These are phyloP conservation scores for Pherbina coryleti DNA, from an alignment of 2,888 invertebrate genomes.

Conservation along the genomic window DNA sequence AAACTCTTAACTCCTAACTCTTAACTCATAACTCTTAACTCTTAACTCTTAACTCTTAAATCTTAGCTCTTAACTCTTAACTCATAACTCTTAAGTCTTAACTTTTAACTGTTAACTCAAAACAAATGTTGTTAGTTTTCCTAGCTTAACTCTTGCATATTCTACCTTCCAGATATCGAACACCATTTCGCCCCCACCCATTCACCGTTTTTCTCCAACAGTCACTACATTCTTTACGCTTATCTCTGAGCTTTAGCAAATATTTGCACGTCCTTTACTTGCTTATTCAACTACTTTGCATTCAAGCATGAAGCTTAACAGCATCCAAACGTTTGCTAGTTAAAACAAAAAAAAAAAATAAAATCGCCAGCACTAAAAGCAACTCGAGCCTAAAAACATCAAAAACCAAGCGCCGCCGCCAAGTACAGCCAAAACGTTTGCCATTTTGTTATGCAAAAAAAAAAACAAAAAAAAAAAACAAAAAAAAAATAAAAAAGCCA, in stretches of 20 bases:
- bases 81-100: too few relatives aligned
- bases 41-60: too few relatives aligned
- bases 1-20: too few relatives aligned
- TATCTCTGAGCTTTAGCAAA: slow-evolving; percentile 11
- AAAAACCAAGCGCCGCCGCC: slow-evolving; percentile 43
- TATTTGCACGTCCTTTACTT: slow-evolving; percentile 22
- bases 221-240: not conserved
- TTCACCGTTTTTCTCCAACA: too few relatives aligned
- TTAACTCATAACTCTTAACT: too few relatives aligned
- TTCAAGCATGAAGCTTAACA: not conserved
- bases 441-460: slow-evolving; percentile 40
- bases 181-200: too few relatives aligned
- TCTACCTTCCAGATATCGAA: too few relatives aligned
- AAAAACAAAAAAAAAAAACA: not conserved
- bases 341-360: not conserved
- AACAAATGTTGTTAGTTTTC: too few relatives aligned
- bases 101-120: too few relatives aligned
- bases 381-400: slow-evolving; percentile 41
- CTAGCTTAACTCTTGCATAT: too few relatives aligned
- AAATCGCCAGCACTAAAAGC: not conserved
- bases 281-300: not conserved
- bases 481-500: too few relatives aligned
- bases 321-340: not conserved
- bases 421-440: slow-evolving; percentile 30
- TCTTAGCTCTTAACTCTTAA: too few relatives aligned